Conservation (phyloP, 2,888 invertebrate genomes). For the Argyresthia goedartella region DNA sequence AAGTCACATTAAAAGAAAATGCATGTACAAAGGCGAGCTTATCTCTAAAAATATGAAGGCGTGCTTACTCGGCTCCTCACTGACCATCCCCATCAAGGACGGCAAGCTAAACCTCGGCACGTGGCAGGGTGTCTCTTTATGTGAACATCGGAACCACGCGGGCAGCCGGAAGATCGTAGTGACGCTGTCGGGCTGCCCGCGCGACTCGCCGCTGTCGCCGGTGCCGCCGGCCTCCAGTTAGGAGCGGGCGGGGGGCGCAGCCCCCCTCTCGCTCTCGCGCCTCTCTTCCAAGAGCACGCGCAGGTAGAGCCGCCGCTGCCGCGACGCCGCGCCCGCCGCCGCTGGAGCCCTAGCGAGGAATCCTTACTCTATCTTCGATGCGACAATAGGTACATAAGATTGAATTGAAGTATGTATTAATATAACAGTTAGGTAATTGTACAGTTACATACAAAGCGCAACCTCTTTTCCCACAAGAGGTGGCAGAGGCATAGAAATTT, state of each 20-base stretch:
- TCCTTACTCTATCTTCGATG: conserved; percentile 59
- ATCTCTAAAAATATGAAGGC: too few relatives aligned
- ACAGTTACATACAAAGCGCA: too few relatives aligned
- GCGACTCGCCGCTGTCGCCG: conserved; percentile 88
- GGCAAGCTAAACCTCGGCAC: conserved; percentile 95
- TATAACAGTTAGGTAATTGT: too few relatives aligned
- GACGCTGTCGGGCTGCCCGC: conserved; percentile 91
- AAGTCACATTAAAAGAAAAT: too few relatives aligned
- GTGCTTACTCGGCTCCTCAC: conserved; percentile 94
- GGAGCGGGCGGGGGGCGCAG: conserved; percentile 72
- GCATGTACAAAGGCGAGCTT: too few relatives aligned
- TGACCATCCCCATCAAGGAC: conserved; percentile 96
- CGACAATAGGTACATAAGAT: conserved; percentile 73
- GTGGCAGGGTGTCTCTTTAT: conserved; percentile 99
- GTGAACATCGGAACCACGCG: conserved; percentile 97
- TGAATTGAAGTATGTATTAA: too few relatives aligned
- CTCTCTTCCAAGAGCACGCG: conserved; percentile 67
- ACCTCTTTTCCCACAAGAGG: too few relatives aligned
- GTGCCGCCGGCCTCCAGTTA: conserved; percentile 94
- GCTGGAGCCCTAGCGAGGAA: too few relatives aligned
- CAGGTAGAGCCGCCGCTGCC: conserved; percentile 59
- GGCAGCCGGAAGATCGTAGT: conserved; percentile 91
- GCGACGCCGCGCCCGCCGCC: conserved; percentile 10
- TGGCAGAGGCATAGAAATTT: too few relatives aligned
- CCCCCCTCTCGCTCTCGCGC: conserved; percentile 67